Evolutionary conservation across 2,888 invertebrate genomes (phyloP).

Genomic region (Apotomis betuletana): DNA sequence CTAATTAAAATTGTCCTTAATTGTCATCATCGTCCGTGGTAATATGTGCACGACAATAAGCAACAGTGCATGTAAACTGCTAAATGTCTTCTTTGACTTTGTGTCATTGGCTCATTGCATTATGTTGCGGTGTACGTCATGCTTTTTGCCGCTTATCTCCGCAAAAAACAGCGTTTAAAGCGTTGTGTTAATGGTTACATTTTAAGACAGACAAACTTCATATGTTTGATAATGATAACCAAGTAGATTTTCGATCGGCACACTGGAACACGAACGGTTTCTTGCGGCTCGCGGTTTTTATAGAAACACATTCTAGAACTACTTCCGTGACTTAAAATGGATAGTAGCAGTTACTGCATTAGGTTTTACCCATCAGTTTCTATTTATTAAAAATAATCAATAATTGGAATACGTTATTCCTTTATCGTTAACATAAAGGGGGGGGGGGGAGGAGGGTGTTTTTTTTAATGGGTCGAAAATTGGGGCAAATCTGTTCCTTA

Average conservation of each 20-base stretch:
- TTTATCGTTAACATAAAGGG: too few species aligned
- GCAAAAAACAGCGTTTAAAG: slow-evolving; percentile 3
- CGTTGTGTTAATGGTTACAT: slow-evolving; percentile 7
- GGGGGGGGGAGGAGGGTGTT: too few species aligned
- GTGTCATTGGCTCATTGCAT: slow-evolving; percentile 8
- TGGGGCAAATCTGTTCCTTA: too few species aligned
- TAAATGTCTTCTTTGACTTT: slow-evolving; percentile 12
- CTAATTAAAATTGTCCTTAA: slow-evolving; percentile 19
- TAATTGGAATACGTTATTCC: too few species aligned
- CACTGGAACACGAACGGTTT: neutral
- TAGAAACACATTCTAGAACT: too few species aligned
- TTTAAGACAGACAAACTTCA: neutral
- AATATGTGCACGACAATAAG: neutral
- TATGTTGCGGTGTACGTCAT: slow-evolving; percentile 1
- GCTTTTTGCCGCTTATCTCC: neutral
- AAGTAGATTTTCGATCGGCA: neutral
- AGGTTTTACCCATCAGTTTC: too few species aligned
- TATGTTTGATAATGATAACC: slow-evolving; percentile 1
- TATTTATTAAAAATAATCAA: too few species aligned
- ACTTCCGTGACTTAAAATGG: too few species aligned
- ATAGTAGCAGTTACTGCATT: too few species aligned
- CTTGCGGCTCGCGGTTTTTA: neutral
- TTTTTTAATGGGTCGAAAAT: too few species aligned
- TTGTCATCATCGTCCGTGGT: neutral
- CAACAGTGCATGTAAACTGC: neutral